Base-by-base conservation (phyloP, 2,797 vertebrate species). In the Takifugu rubripes region DNA sequence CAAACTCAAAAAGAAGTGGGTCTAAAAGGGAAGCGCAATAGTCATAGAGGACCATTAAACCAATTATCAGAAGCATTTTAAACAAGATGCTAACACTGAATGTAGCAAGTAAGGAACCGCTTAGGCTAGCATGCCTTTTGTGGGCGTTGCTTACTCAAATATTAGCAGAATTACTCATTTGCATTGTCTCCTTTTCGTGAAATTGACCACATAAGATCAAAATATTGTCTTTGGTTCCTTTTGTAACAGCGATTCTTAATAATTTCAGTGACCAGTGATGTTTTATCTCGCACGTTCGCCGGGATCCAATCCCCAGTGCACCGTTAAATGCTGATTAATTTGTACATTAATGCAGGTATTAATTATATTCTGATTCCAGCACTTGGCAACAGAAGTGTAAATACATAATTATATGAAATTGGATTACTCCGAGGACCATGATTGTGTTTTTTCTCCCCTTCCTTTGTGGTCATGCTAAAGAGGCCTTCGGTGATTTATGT, bases 401-500 rank as follows among this genome's bases (percentile, higher is more conserved):
- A 78, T 80, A 70, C 56, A 70, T 57, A 72, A 70, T 62, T 75
- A 74, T 86, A 82, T 81, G 59, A 76, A 70, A 73, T 61, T 49
- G 50, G 62, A 64, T 71, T 17, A 54, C 65, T 77, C 75, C 61
- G 44, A 21, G 44, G 44, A 21, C 67, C 64, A 66, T 75, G 56
- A 57, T 58, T 25, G 70, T 62, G 31, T 68, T 66, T 70, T 3
- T 46, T 21, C 5, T 46, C 21, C 7, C 21, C 7, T 56, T 68
- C 75, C 51, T 64, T n/a, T 52, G 54, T 78, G 75, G 75, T 79
- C 25, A 67, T 56, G 45, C 74, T 70, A 54, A 68, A 81, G 82
- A 89, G 88, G 91, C 89, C 89, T 92, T 92, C 87, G 82, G 83
- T 79, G 83, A 90, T 85, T 81, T 40, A 64, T 84, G 89, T 92